Evolutionary conservation across 2,797 vertebrate species (phyloP).

Genomic region (Distichodus sexfasciatus): DNA sequence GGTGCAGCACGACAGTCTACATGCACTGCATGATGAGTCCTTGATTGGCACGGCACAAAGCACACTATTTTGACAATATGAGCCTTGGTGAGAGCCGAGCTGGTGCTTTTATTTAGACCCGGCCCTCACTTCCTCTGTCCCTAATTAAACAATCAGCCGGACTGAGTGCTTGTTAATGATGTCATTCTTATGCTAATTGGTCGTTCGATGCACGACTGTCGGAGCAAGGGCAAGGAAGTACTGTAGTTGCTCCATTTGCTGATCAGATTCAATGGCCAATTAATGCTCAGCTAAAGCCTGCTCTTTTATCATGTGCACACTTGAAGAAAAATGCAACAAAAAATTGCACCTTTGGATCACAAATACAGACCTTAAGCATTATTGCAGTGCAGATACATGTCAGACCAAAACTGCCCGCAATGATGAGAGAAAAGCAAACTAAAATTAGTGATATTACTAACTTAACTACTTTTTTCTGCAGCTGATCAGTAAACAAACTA

Average conservation of each 20-base stretch:
- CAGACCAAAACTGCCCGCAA: no score
- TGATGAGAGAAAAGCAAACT: no score
- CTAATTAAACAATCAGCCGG: constrained; percentile 92
- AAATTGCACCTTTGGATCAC: no score
- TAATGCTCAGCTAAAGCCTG: no score
- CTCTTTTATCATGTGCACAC: neutral
- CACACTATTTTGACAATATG: constrained; percentile 77
- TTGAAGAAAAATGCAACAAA: neutral
- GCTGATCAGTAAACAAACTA: no score
- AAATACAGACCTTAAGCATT: no score
- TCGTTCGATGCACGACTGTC: constrained; percentile 57
- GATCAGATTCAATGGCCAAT: constrained; percentile 6
- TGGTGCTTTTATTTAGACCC: constrained; percentile 78
- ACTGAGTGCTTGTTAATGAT: constrained; percentile 84
- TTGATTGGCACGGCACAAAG: constrained; percentile 82
- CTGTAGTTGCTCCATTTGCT: constrained; percentile 20
- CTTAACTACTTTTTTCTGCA: no score
- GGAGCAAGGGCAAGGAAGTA: constrained; percentile 31
- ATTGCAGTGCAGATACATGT: no score
- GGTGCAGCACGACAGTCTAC: constrained; percentile 69
- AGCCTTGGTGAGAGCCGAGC: constrained; percentile 69
- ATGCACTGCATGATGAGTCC: constrained; percentile 84
- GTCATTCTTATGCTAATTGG: constrained; percentile 85
- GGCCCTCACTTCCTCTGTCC: constrained; percentile 72
- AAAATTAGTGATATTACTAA: no score